Evolutionary conservation across 2,113 vertebrate genomes (phyloP), one percentile per base, ranked within the genome.

Genomic region (Alosa alosa): DNA sequence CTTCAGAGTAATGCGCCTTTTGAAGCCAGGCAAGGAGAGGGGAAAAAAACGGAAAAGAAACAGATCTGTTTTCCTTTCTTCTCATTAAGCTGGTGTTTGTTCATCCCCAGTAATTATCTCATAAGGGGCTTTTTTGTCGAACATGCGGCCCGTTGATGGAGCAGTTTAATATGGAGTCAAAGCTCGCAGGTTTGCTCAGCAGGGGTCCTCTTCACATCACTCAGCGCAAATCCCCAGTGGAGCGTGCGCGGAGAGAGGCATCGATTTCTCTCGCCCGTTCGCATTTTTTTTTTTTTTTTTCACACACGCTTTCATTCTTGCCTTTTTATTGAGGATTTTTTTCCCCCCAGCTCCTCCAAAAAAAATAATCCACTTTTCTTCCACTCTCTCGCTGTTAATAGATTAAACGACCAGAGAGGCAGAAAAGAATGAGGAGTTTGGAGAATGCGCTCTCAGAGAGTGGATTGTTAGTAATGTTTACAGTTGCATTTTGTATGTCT

Each of bases 101-200:
- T 82, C 55, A 49, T 86, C 57, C 55, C 85, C 82, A 81, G 41
- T 86, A 86, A 86, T 86, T 86, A 83, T 72, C 81, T 86, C 81
- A 82, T 86, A 68, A 86, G 52, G 52, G 81, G 44, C 81, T 45
- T 82, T 86, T 82, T 72, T 86, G 85, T 86, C 18, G 85, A 83
- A 82, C 81, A 86, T 72, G 82, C 60, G 52, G 55, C 68, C 68
- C 68, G 55, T 78, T 64, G 57, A 72, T 82, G 45, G 81, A 86
- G 39, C 81, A 82, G 55, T 86, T 86, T 86, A 86, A 86, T 68
- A 31, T 72, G 78, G 81, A 86, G 85, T 86, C 55, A 83, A 44
- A 47, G 81, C 45, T 25, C 57, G 52, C 81, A 82, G 81, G 85
- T 83, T 86, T 68, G 72, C 85, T 31, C 85, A 83, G 85, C 44